These are phyloP conservation scores for Cheirogaleus medius DNA, from an alignment of 2,113 vertebrate genomes.

Conservation along the genomic window DNA sequence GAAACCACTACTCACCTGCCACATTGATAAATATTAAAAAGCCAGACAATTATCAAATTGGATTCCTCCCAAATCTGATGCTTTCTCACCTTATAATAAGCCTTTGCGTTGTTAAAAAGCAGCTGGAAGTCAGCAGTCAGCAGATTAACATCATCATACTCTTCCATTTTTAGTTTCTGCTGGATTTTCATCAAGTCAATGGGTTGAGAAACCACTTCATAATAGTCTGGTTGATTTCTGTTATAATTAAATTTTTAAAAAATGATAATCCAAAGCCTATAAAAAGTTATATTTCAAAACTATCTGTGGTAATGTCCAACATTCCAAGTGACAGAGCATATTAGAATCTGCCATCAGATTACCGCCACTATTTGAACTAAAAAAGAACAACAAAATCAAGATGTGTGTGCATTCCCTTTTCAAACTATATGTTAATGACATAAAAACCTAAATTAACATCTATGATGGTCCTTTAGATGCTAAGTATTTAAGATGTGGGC, in stretches of 20 bases:
- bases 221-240: constrained; percentile 99
- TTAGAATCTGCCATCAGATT: not conserved
- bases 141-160: constrained; percentile 97
- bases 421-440: not conserved
- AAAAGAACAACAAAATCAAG: constrained; percentile 27
- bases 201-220: constrained; percentile 97
- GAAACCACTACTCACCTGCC: not conserved
- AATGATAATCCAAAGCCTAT: constrained; percentile 41
- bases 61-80: not conserved
- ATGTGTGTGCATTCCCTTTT: not conserved
- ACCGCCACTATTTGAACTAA: constrained; percentile 4
- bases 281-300: constrained; percentile 55
- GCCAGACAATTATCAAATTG: not conserved
- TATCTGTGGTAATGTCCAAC: not conserved
- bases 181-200: constrained; percentile 99
- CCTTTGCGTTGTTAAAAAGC: constrained; percentile 97
- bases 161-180: constrained; percentile 99
- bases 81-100: constrained; percentile 95
- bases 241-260: constrained; percentile 47
- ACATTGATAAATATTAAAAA: not conserved
- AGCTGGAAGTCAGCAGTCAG: constrained; percentile 97
- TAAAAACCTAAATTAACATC: constrained; percentile 21
- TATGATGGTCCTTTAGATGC: not conserved
- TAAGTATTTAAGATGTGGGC: constrained; percentile 24
- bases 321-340: not conserved